Evolutionary conservation across 2,888 invertebrate genomes (phyloP), one percentile per base, ranked within the genome.

Genomic region (Apotomis betuletana): DNA sequence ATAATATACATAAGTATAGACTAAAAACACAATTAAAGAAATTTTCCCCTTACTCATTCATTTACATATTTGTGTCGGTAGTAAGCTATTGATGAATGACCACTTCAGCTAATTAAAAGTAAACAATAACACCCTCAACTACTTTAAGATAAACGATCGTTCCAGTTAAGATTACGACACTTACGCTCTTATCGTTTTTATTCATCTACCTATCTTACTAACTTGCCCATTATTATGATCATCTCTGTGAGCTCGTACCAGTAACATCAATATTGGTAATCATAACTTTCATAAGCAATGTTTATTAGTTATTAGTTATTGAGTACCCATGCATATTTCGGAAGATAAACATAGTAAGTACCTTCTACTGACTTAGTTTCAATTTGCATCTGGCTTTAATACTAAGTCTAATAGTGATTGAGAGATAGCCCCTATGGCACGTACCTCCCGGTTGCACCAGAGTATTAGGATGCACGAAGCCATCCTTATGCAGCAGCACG

Each of bases 401-500:
- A 44, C 44, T 44, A 0, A 44, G 5, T 44, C 0, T 44, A 1
- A 44, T 44, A 44, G 44, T 44, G 27, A 27, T 27, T 27, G 27
- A 27, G 2, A 27, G 27, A 44, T 44, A 44, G 44, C 2, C 2
- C 27, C 27, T 46, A 60, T 58, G 41, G 65, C 27, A 85, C 90
- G 85, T 75, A 92, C 93, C 92, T 85, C 91, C 89, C 76, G 89
- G 87, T 84, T 88, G 85, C 69, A 90, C 84, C 80, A 95, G 91
- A 69, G 96, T 95, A 83, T 92, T 94, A 44, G 94, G 92, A 84
- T 97, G 96, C 41, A 97, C 96, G 76, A 94, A 94, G 69, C 98
- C 98, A 86, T 98, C 97, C 80, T 95, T 95, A 87, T 97, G 97
- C 78, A 98, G 90, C 82, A 95, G 94, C 78, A 98, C 94, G 87